A percentile compares a stretch with the other conserved stretches of the same genome.
These are phyloP conservation scores for Crocidura indochinensis DNA, from an alignment of 2,797 vertebrate genomes.

Conservation along the genomic window DNA sequence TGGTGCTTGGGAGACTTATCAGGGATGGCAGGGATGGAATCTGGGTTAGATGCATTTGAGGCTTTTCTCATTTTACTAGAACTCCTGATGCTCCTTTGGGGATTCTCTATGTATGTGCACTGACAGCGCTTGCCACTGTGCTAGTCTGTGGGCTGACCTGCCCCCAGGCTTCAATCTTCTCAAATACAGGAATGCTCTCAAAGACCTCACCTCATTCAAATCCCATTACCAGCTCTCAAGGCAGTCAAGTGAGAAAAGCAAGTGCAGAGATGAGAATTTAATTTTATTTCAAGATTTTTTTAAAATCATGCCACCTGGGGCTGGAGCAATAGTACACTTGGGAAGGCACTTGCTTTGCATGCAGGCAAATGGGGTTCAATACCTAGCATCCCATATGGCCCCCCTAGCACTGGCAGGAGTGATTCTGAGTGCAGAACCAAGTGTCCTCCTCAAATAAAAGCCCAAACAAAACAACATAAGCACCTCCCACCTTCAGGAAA, in stretches of 20 bases:
- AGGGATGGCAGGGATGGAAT: too few species aligned
- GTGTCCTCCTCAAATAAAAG: too few species aligned
- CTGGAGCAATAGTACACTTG: too few species aligned
- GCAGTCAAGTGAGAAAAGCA: neutral
- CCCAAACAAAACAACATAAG: too few species aligned
- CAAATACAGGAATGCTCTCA: neutral
- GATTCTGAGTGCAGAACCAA: too few species aligned
- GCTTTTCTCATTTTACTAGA: too few species aligned
- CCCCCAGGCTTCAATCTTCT: neutral
- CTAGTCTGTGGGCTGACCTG: neutral
- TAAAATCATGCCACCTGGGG: neutral
- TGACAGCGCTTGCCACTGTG: neutral
- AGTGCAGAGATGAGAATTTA: neutral
- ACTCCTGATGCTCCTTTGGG: neutral
- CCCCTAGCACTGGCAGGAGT: too few species aligned
- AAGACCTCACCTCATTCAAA: neutral
- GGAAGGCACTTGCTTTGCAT: too few species aligned
- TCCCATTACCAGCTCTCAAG: fast-evolving
- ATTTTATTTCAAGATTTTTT: neutral
- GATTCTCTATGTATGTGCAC: neutral
- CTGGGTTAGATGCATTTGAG: too few species aligned
- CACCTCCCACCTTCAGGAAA: neutral
- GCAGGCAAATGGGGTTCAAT: too few species aligned
- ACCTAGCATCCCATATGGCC: too few species aligned
- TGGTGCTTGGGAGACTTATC: too few species aligned